Percentiles rank a stretch among this genome's conserved stretches.
phyloP scores from a whole-genome alignment of 1,140 invertebrate species.

The Megathymus violae region DNA sequence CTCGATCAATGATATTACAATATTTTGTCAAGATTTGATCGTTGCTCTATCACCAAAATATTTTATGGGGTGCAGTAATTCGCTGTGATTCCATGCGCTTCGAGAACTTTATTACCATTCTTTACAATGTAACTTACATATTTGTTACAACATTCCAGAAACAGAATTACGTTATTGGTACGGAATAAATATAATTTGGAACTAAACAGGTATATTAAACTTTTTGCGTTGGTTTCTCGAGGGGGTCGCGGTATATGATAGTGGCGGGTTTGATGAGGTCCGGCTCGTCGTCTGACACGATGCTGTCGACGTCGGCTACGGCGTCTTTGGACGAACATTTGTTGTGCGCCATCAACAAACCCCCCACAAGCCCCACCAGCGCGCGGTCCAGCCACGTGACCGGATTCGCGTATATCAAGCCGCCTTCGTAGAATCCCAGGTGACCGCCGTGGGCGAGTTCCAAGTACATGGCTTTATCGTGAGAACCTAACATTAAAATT shows the following conservation, averaged over 20 bases:
- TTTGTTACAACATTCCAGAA: not conserved
- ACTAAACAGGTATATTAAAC: not conserved
- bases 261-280: slow-evolving; percentile 72
- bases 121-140: not conserved
- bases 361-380: slow-evolving; percentile 89
- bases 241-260: slow-evolving; percentile 65
- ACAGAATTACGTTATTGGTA: not conserved
- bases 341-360: slow-evolving; percentile 86
- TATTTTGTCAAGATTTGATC: too few species aligned
- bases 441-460: slow-evolving; percentile 95
- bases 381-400: slow-evolving; percentile 96
- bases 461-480: slow-evolving; percentile 89
- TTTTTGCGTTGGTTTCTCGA: slow-evolving; percentile 52
- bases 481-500: slow-evolving; percentile 86
- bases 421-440: slow-evolving; percentile 96
- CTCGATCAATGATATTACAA: too few species aligned
- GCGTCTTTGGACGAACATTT: slow-evolving; percentile 63
- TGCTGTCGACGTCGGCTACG: slow-evolving; percentile 20
- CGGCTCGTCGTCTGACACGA: slow-evolving; percentile 59
- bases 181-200: not conserved
- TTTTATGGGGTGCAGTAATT: too few species aligned
- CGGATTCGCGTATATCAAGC: slow-evolving; percentile 91
- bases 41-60: too few species aligned
- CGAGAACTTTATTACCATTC: not conserved
- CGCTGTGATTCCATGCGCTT: not conserved